Conservation (phyloP, 2,888 invertebrate genomes). For the Aphidius colemani region DNA sequence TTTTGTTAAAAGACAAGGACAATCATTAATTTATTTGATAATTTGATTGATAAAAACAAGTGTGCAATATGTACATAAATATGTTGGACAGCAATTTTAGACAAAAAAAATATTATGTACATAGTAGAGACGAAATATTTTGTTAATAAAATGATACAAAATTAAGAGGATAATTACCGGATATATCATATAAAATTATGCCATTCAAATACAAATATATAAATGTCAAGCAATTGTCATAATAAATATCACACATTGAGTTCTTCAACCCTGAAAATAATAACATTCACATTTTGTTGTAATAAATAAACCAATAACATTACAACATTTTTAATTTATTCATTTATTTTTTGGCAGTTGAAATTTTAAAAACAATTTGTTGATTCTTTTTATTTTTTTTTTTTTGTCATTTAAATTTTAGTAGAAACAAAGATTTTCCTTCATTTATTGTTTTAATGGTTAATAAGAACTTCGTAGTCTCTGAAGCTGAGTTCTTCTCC, state of each 20-base stretch:
- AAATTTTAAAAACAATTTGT: no score
- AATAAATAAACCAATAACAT: no score
- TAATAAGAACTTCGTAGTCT: constrained; percentile 73
- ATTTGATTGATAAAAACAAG: constrained; percentile 14
- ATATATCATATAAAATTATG: constrained; percentile 15
- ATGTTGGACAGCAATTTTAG: not conserved
- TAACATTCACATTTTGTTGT: no score
- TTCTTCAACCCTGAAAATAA: no score
- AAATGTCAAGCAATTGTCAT: no score
- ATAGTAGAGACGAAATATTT: not conserved
- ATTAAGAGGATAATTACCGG: not conserved
- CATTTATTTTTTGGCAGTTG: no score
- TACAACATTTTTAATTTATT: no score
- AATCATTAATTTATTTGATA: constrained; percentile 15
- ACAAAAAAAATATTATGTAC: not conserved
- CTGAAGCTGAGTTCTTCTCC: constrained; percentile 69
- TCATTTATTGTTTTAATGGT: constrained; percentile 48
- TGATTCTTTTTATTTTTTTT: no score
- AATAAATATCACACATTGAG: no score
- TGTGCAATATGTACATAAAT: no score
- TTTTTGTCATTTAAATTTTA: no score
- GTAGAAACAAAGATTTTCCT: no score
- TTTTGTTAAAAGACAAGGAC: constrained; percentile 4
- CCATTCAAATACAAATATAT: not conserved
- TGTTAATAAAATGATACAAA: not conserved